Conservation (phyloP, 2,888 invertebrate species). For the Lasioglossum malachurum region DNA sequence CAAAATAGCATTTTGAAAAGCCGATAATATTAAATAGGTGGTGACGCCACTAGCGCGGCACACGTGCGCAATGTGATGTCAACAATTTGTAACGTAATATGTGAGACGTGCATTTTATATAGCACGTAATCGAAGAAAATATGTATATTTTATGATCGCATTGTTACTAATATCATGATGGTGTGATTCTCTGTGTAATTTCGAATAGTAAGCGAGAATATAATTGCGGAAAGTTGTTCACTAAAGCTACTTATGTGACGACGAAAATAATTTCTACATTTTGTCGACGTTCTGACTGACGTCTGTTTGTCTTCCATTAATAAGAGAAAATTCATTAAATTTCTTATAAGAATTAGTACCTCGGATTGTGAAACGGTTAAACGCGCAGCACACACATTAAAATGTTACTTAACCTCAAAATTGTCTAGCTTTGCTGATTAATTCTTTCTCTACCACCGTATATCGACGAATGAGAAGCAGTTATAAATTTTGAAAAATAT, state of each 20-base stretch:
- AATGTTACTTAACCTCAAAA: conserved; percentile 50
- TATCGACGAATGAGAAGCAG: conserved; percentile 10
- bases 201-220: conserved; percentile 8
- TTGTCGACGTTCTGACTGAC: neutral
- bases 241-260: neutral
- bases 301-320: neutral
- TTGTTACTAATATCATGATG: conserved; percentile 11
- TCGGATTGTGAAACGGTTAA: neutral
- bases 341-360: neutral
- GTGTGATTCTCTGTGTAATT: conserved; percentile 14
- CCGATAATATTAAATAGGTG: conserved; percentile 3
- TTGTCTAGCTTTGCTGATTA: conserved; percentile 4
- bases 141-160: conserved; percentile 36
- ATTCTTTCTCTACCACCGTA: neutral
- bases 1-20: neutral
- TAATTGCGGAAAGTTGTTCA: neutral
- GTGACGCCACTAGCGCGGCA: conserved; percentile 22
- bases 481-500: conserved; percentile 81
- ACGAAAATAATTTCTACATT: neutral
- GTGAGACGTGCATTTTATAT: conserved; percentile 34
- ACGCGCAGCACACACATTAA: neutral
- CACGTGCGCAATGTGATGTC: conserved; percentile 54
- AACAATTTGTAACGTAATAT: conserved; percentile 51
- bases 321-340: neutral
- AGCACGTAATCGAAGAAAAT: conserved; percentile 38